Evolutionary conservation across 2,888 invertebrate species (phyloP).

Genomic region (Drosophila phalerata): DNA sequence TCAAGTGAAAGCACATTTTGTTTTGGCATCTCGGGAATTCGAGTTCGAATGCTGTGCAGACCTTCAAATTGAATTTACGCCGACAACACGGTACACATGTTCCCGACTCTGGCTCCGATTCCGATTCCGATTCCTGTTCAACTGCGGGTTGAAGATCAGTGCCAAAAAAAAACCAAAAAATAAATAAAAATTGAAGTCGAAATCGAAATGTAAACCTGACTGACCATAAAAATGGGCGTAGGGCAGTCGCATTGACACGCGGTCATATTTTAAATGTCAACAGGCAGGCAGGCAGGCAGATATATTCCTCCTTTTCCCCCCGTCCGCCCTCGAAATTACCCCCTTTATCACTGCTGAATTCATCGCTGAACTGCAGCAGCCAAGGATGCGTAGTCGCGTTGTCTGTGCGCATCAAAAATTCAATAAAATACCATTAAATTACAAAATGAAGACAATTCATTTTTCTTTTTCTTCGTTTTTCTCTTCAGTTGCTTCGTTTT

Average conservation of each 20-base stretch:
- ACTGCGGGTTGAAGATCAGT: constrained; percentile 43
- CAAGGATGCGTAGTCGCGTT: constrained; percentile 62
- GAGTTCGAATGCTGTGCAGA: constrained; percentile 52
- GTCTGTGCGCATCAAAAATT: constrained; percentile 77
- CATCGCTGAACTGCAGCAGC: constrained; percentile 18
- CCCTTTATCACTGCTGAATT: not conserved
- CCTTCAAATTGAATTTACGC: constrained; percentile 80
- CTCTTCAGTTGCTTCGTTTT: constrained; percentile 10
- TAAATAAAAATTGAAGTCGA: constrained; percentile 67
- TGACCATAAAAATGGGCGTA: constrained; percentile 82
- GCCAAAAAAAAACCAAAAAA: constrained; percentile 44
- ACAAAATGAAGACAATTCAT: constrained; percentile 82
- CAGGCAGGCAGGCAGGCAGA: constrained; percentile 53
- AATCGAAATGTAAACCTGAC: constrained; percentile 79
- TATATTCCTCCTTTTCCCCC: not conserved
- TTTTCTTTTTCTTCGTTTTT: constrained; percentile 42
- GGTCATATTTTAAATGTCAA: constrained; percentile 84
- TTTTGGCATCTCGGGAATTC: constrained; percentile 60
- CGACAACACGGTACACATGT: constrained; percentile 21
- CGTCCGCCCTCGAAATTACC: not conserved
- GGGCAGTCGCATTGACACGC: constrained; percentile 83
- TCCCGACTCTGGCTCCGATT: constrained; percentile 17
- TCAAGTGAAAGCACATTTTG: constrained; percentile 84
- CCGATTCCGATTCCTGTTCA: constrained; percentile 33
- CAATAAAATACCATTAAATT: constrained; percentile 84